Percentiles rank a stretch among this genome's conserved stretches.
Conservation (phyloP, 23 tunicate genomes). For the Ascidia mentula region DNA sequence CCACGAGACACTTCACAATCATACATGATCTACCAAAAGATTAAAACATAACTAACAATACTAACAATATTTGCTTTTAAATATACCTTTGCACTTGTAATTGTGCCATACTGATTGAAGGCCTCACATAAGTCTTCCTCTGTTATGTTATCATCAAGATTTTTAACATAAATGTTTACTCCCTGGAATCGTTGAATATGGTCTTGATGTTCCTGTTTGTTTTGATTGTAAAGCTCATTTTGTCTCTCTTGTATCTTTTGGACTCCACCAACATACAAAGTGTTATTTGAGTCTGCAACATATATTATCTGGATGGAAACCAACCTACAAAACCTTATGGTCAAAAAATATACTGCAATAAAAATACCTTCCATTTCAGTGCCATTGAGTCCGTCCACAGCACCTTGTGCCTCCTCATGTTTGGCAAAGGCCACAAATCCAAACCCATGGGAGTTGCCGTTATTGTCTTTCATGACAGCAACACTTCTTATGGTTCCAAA, state of each 20-base stretch:
- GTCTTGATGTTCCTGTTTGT: slow-evolving; percentile 87
- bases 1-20: slow-evolving; percentile 88
- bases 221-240: slow-evolving; percentile 75
- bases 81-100: slow-evolving; percentile 92
- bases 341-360: too few species aligned
- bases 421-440: slow-evolving; percentile 91
- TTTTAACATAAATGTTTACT: slow-evolving; percentile 96
- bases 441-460: slow-evolving; percentile 80
- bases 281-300: slow-evolving; percentile 1
- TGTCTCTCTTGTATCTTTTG: slow-evolving; percentile 95
- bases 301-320: too few species aligned
- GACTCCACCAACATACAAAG: slow-evolving; percentile 92
- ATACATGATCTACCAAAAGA: slow-evolving; percentile 12
- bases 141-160: slow-evolving; percentile 91
- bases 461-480: slow-evolving; percentile 79
- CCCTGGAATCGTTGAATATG: slow-evolving; percentile 92
- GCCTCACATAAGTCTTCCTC: slow-evolving; percentile 92
- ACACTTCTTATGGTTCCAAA: slow-evolving; percentile 68
- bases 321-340: too few species aligned
- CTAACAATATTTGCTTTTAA: background rate
- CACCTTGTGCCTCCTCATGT: slow-evolving; percentile 90
- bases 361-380: slow-evolving; percentile 67
- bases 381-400: slow-evolving; percentile 77
- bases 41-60: too few species aligned
- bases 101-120: slow-evolving; percentile 84